Evolutionary conservation across 2,797 vertebrate species (phyloP), one percentile per base, ranked within the genome.

Genomic region (Enteromius mattozi): DNA sequence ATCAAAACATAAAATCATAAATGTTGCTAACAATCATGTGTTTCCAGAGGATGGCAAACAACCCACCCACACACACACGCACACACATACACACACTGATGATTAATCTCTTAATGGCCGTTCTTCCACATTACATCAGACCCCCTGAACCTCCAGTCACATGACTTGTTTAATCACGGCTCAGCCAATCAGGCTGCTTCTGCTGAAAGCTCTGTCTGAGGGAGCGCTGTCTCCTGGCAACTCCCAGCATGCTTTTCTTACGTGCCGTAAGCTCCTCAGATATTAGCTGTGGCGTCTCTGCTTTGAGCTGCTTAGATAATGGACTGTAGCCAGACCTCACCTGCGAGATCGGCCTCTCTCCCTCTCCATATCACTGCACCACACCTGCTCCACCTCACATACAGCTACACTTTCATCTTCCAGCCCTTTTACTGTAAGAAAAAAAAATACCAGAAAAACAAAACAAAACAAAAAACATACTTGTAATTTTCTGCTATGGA

Each of bases 81-180:
- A 40, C 61, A 63, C 45, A 45, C 51, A 24, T 45, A 42, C 40
- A 40, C 68, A 63, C 27, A 40, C 51, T 24, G 47, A 65, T 83
- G 85, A 74, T 78, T 59, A 75, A 82, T 82, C 81, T 79, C 74
- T 70, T 78, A 78, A 27, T 80, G 63, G 83, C 80, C 33, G 49
- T 81, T 66, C 68, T 85, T 84, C 70, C 66, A 84, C 82, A 88
- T 72, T 78, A 74, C 76, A 54, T 87, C 42, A 77, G 81, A 88
- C 77, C 66, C 77, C 70, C 66, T 70, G 59, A 81, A 81, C 82
- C 74, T 61, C 24, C 30, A 59, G 74, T 82, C 75, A 81, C 71
- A 78, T 84, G 84, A 78, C 72, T 66, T 71, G n/a, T 45, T 68
- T 78, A 75, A 68, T 37, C 63, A 85, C 9, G 42, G 71, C 13